A percentile compares a stretch with the other conserved stretches of the same genome.
Evolutionary conservation across 2,888 invertebrate genomes (phyloP).

Genomic region (Temnothorax ravouxi): DNA sequence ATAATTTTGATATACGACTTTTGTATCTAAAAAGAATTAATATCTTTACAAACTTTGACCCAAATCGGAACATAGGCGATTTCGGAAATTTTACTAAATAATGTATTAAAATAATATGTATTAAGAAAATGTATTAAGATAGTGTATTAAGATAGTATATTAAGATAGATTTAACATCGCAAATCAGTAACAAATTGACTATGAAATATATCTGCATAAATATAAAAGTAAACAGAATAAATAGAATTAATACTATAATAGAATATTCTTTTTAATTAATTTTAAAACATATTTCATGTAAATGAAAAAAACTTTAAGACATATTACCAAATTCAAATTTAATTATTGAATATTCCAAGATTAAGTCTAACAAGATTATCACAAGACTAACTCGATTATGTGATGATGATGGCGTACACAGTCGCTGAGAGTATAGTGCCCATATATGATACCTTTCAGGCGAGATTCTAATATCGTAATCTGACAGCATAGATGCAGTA

Average conservation of each 20-base stretch:
- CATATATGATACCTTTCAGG: slow-evolving; percentile 18
- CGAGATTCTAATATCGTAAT: slow-evolving; percentile 72
- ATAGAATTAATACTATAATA: not conserved
- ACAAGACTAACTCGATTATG: slow-evolving; percentile 60
- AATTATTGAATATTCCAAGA: not conserved
- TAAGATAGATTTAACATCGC: too few relatives aligned
- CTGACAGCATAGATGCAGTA: slow-evolving; percentile 75
- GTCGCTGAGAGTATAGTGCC: not conserved
- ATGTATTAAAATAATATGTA: too few relatives aligned
- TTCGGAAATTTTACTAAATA: too few relatives aligned
- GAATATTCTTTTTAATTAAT: not conserved
- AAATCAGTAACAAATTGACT: too few relatives aligned
- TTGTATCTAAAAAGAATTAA: too few relatives aligned
- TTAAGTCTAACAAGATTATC: not conserved
- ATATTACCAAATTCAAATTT: not conserved
- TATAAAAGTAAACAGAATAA: not conserved
- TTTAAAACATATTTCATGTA: not conserved
- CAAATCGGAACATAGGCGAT: too few relatives aligned
- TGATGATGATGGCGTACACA: slow-evolving; percentile 60
- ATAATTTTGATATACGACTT: too few relatives aligned
- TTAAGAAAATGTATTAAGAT: too few relatives aligned
- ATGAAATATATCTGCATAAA: too few relatives aligned
- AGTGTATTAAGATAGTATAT: too few relatives aligned
- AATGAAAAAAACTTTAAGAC: not conserved
- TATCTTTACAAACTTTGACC: too few relatives aligned